Base-by-base conservation (phyloP, 2,113 vertebrate species). In the Cromileptes altivelis region DNA sequence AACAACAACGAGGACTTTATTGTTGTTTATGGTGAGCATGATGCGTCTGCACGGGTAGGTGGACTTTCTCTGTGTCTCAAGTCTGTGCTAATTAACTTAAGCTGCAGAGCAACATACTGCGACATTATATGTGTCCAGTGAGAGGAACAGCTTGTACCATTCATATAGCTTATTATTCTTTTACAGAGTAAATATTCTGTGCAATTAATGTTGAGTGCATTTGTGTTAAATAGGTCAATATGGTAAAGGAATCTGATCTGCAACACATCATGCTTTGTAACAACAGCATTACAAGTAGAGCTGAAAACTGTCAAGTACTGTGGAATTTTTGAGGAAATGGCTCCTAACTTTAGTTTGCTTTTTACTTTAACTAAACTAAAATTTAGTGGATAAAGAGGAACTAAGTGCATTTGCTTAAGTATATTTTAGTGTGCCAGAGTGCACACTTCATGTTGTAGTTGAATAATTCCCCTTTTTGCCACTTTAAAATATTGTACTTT, bases 31-130 rank as follows among this genome's bases (percentile, higher is more conserved):
- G 7, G 2, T 49, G 42, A 71, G 2, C 37, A 92, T 92, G 90
- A 92, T 91, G 90, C 55, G 4, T 69, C 50, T 11, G 12, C 19
- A n/a, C 60, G 19, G 79, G 92, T 92, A 71, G 85, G 89, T 81
- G 55, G 14, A 65, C 6, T 74, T 57, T 40, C 6, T 68, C 27
- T 4, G 14, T 4, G 33, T 12, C 12, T 27, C 27, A 21, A 18
- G 47, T 15, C 2, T 67, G 6, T 19, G 60, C 25, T 27, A 23
- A 18, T 53, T 37, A 12, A 33, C 21, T 82, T 56, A 0, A 5
- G 57, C n/a, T 17, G 52, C 55, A 27, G 30, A 6, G 3, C 4
- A 11, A 75, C 50, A 21, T 1, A 19, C 17, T 82, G 80, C 75
- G 57, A 75, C 57, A 50, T 27, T 6, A 4, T 9, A 21, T 62